Evolutionary conservation across 1,140 invertebrate species (phyloP).

Genomic region (Trissolcus basalis): DNA sequence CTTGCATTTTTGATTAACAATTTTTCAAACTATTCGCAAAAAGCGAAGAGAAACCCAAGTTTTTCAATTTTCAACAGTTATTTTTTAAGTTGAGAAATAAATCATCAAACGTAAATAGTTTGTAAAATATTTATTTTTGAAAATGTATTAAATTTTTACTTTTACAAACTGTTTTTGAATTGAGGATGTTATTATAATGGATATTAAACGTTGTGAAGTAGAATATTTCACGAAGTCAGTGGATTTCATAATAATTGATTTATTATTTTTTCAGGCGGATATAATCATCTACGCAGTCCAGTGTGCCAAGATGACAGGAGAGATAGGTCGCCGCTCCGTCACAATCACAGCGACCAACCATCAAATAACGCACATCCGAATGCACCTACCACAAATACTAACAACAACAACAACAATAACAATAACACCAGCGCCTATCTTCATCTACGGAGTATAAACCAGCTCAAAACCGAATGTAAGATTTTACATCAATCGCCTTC

Average conservation of each 20-base stretch:
- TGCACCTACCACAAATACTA: constrained; percentile 64
- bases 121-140: too few relatives aligned
- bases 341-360: constrained; percentile 69
- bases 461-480: constrained; percentile 74
- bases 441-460: constrained; percentile 72
- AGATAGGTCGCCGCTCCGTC: constrained; percentile 75
- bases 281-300: constrained; percentile 77
- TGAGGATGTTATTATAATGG: too few relatives aligned
- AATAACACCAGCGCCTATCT: constrained; percentile 73
- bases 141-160: too few relatives aligned
- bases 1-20: too few relatives aligned
- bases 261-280: constrained; percentile 72
- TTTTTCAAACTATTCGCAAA: too few relatives aligned
- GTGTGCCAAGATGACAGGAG: constrained; percentile 76
- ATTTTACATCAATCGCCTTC: too few relatives aligned
- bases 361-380: constrained; percentile 68
- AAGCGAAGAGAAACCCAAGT: too few relatives aligned
- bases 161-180: too few relatives aligned
- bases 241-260: background rate
- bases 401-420: constrained; percentile 70
- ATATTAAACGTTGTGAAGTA: too few relatives aligned
- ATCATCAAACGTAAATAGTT: too few relatives aligned
- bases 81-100: too few relatives aligned
- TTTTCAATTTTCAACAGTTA: too few relatives aligned
- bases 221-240: background rate